A percentile compares a stretch with the other conserved stretches of the same genome.
These are phyloP conservation scores for Campylorhamphus procurvoides DNA, from an alignment of 2,113 vertebrate genomes.

Conservation along the genomic window DNA sequence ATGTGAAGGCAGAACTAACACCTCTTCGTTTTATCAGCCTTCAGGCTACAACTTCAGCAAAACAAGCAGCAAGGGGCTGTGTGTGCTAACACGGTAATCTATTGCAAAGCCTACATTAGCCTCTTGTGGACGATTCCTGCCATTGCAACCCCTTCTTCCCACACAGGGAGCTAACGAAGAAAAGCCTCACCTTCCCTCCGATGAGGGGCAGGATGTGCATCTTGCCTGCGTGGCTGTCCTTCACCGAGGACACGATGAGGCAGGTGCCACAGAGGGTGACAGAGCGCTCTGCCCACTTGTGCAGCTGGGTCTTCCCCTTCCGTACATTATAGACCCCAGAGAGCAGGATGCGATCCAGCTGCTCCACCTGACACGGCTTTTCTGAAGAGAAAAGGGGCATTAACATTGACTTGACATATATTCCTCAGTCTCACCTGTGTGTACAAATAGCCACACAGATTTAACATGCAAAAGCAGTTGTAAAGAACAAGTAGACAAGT, in stretches of 20 bases:
- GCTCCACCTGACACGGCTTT: constrained; percentile 78
- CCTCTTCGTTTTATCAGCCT: neutral
- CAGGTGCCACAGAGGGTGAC: constrained; percentile 95
- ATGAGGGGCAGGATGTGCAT: constrained; percentile 95
- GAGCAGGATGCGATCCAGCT: constrained; percentile 86
- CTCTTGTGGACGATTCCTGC: neutral
- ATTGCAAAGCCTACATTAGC: neutral
- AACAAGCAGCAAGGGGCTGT: neutral
- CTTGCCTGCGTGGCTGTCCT: constrained; percentile 93
- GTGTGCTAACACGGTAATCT: neutral
- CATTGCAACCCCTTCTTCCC: neutral
- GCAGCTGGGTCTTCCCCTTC: constrained; percentile 95
- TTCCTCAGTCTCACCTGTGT: neutral
- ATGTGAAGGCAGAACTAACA: neutral
- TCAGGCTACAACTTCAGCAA: neutral
- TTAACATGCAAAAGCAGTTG: neutral
- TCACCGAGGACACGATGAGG: constrained; percentile 93
- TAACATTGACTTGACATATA: neutral
- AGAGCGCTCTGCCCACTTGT: constrained; percentile 96
- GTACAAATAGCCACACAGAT: neutral
- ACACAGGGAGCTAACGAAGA: neutral
- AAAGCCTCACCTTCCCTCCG: constrained; percentile 90
- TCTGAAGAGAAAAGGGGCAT: constrained; percentile 65
- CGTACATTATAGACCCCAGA: constrained; percentile 92
- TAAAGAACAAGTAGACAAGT: neutral